Evolutionary conservation across 2,113 vertebrate species (phyloP).

Genomic region (Leptobrachium ailaonicum): DNA sequence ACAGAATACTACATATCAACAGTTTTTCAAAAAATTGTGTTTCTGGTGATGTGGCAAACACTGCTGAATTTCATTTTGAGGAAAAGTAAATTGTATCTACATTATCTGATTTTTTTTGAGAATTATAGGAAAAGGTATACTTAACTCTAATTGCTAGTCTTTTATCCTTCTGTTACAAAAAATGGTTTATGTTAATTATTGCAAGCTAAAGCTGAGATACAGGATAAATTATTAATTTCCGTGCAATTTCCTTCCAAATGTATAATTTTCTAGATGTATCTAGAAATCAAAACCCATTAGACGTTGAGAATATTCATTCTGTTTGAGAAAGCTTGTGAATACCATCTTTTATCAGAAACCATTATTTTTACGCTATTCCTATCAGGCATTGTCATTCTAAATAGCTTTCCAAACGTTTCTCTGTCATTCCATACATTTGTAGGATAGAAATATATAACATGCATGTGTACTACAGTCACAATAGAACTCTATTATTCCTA

Average conservation of each 20-base stretch:
- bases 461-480: neutral
- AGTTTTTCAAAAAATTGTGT: too few relatives aligned
- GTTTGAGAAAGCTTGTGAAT: neutral
- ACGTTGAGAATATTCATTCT: too few relatives aligned
- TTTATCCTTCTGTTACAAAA: too few relatives aligned
- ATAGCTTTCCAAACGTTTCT: neutral
- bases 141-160: neutral
- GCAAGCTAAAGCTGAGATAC: too few relatives aligned
- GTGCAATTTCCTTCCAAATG: too few relatives aligned
- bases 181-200: too few relatives aligned
- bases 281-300: too few relatives aligned
- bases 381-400: conserved; percentile 14
- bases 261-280: too few relatives aligned
- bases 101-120: neutral
- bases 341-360: neutral
- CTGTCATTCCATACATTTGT: neutral
- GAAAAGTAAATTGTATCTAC: neutral
- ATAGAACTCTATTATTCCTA: neutral
- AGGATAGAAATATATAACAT: neutral
- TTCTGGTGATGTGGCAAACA: too few relatives aligned
- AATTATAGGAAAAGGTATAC: neutral
- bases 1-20: too few relatives aligned
- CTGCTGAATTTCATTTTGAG: too few relatives aligned
- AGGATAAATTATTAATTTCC: too few relatives aligned
- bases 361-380: conserved; percentile 6